A percentile compares a stretch with the other conserved stretches of the same genome.
Conservation (phyloP, 1,140 invertebrate genomes). For the Dufourea novaeangliae region DNA sequence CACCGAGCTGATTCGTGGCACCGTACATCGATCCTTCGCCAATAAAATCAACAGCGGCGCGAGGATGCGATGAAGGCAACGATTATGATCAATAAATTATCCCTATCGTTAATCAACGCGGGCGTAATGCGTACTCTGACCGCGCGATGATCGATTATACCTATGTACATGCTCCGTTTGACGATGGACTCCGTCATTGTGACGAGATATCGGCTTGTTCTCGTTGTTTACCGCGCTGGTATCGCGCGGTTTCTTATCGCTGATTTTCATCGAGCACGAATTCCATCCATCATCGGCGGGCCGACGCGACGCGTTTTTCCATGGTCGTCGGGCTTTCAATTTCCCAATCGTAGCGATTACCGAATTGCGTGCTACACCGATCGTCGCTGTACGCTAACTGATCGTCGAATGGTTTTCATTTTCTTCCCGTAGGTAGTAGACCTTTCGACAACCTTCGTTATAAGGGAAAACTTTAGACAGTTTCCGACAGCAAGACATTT, state of each 20-base stretch:
- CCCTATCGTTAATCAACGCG: conserved; percentile 23
- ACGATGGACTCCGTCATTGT: conserved; percentile 30
- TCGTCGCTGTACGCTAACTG: too few relatives aligned
- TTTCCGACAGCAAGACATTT: too few relatives aligned
- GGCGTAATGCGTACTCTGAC: not conserved
- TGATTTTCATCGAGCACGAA: not conserved
- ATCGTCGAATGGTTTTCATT: too few relatives aligned
- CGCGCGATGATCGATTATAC: conserved; percentile 35
- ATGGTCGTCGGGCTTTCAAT: not conserved
- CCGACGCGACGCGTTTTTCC: not conserved
- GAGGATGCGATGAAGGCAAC: conserved; percentile 32
- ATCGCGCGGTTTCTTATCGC: not conserved
- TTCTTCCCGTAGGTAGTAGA: too few relatives aligned
- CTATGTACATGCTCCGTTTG: conserved; percentile 37
- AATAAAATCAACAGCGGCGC: conserved; percentile 44
- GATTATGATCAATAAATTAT: conserved; percentile 47
- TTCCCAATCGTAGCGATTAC: not conserved
- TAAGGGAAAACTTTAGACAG: too few relatives aligned
- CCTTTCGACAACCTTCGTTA: too few relatives aligned
- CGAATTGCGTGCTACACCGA: not conserved
- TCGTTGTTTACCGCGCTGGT: not conserved
- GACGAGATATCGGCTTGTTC: conserved; percentile 23
- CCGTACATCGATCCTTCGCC: conserved; percentile 6
- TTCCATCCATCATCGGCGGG: not conserved
- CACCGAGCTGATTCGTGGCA: not conserved